Evolutionary conservation across 2,888 invertebrate species (phyloP), one percentile per base, ranked within the genome.

Genomic region (Dasypolia templi): DNA sequence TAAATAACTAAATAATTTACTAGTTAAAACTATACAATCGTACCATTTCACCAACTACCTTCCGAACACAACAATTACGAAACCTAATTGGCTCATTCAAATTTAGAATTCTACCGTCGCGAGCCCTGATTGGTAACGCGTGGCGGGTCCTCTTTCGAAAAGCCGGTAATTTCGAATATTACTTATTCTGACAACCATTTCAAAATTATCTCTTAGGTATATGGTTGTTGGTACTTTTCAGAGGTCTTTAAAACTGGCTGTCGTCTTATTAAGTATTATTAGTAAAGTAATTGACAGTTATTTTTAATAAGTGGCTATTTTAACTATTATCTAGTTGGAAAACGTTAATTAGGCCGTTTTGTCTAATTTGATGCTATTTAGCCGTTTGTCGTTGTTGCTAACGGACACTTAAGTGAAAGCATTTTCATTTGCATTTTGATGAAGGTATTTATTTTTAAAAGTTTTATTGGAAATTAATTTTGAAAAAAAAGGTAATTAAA

Each of bases 21-120:
- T 56, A 68, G 22, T 64, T 63, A 67, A 68, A 76, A 32, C 39
- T 71, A 71, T 84, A 39, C 69, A 84, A 88, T 89, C 70, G 82
- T 69, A 66, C 62, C 76, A 83, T 85, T 75, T 80, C 67, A 83
- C 77, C 62, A 81, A 79, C 69, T 75, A 44, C 73, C 69, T 71
- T 67, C 77, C 26, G 44, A 65, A 71, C 63, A 55, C 72, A 80
- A 88, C 87, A 90, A 91, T 92, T 91, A 91, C 86, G 80, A 78
- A 86, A 85, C 89, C 85, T 89, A 91, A 93, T 92, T 92, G 92
- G 92, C 81, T 83, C 77, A 87, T 92, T 92, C 82, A 83, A 91
- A 92, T 92, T 92, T 89, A 86, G 90, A 92, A 92, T 91, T 88
- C 87, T 74, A 72, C 19, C 77, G 79, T 70, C 78, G 81, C 65